phyloP scores from a whole-genome alignment of 92 coral and sea anemone genomes.

The Montipora capitata region DNA sequence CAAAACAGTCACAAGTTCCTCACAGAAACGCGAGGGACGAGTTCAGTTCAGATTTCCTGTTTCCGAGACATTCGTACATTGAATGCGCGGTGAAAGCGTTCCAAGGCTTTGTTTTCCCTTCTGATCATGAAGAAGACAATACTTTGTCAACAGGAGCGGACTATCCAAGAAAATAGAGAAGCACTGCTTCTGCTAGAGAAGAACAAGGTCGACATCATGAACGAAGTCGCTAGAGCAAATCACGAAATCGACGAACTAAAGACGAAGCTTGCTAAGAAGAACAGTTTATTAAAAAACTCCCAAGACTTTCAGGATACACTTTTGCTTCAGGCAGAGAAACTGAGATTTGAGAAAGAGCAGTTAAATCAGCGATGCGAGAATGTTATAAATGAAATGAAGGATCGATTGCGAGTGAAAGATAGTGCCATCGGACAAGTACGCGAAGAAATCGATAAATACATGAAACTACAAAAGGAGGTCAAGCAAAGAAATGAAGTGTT shows the following conservation, averaged over 20 bases:
- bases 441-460: constrained; percentile 37
- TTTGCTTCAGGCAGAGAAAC: constrained; percentile 52
- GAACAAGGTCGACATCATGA: constrained; percentile 49
- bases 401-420: constrained; percentile 37
- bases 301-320: constrained; percentile 48
- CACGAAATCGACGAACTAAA: constrained; percentile 53
- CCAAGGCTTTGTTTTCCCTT: neutral
- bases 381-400: constrained; percentile 43
- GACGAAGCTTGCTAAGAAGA: constrained; percentile 53
- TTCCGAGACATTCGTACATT: neutral
- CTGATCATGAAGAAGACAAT: constrained; percentile 17
- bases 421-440: constrained; percentile 15
- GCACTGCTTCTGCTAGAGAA: constrained; percentile 28
- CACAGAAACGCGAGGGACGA: neutral
- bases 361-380: constrained; percentile 47
- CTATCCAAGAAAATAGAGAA: constrained; percentile 33
- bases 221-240: constrained; percentile 58
- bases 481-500: constrained; percentile 40
- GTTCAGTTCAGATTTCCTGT: neutral
- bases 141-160: constrained; percentile 27
- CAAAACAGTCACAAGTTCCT: neutral
- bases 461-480: constrained; percentile 37
- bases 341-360: constrained; percentile 55
- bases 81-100: neutral
- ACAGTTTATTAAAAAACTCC: constrained; percentile 18